Evolutionary conservation across 1,140 invertebrate species (phyloP).

Genomic region (Caerostris extrusa): DNA sequence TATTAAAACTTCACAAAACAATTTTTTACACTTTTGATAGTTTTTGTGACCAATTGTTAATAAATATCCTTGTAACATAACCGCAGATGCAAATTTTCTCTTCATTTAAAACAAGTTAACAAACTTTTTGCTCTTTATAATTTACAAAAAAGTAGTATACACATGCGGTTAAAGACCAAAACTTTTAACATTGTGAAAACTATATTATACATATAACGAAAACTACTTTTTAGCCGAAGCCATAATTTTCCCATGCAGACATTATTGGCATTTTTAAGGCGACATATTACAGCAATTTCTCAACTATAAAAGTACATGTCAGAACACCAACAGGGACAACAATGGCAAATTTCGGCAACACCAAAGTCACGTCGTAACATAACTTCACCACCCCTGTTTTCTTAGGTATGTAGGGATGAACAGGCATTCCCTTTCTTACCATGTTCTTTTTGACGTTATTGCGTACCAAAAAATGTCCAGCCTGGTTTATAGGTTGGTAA

Average conservation of each 20-base stretch:
- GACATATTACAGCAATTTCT: neutral
- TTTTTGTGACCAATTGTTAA: too few relatives aligned
- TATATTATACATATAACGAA: neutral
- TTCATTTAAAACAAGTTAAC: too few relatives aligned
- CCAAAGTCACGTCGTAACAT: neutral
- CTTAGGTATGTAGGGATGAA: neutral
- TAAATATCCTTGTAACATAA: too few relatives aligned
- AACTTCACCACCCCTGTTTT: constrained; percentile 17
- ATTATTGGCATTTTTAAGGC: constrained; percentile 22
- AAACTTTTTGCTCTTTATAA: neutral
- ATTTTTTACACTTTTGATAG: too few relatives aligned
- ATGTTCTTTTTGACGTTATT: neutral
- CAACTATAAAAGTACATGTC: neutral
- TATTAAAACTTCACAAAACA: too few relatives aligned
- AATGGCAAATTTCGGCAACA: neutral
- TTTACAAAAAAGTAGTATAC: neutral
- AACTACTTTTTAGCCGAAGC: neutral
- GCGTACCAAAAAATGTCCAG: neutral
- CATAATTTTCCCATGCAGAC: neutral
- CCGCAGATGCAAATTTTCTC: too few relatives aligned
- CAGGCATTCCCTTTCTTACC: neutral
- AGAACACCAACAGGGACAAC: neutral
- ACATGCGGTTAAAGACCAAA: neutral
- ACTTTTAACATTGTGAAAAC: neutral
- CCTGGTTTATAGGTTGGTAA: neutral